These are phyloP conservation scores for Gerris buenoi DNA, from an alignment of 1,140 invertebrate species.

Conservation along the genomic window DNA sequence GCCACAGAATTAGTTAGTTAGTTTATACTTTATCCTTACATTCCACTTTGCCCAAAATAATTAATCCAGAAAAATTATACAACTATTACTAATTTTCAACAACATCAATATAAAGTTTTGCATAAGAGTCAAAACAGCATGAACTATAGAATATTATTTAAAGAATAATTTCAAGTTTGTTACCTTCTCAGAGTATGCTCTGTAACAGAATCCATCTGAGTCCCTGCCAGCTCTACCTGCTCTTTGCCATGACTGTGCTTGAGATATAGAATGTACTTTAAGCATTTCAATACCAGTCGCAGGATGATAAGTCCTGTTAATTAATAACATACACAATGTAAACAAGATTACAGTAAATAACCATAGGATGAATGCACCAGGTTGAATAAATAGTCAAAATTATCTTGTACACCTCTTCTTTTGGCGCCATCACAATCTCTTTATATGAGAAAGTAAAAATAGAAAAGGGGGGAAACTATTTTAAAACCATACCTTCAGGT, in stretches of 20 bases:
- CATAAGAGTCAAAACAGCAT: neutral
- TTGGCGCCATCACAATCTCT: too few species aligned
- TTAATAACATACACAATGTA: too few species aligned
- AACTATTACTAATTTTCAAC: neutral
- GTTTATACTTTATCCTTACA: too few species aligned
- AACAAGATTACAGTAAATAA: too few species aligned
- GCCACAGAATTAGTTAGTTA: too few species aligned
- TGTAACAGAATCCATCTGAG: slow-evolving; percentile 64
- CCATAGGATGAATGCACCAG: too few species aligned
- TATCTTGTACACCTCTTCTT: too few species aligned
- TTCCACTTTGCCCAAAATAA: neutral
- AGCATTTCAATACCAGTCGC: slow-evolving; percentile 70
- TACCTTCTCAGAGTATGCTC: slow-evolving; percentile 51
- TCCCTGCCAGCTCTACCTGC: slow-evolving; percentile 80
- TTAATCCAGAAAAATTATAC: neutral
- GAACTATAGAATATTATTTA: neutral
- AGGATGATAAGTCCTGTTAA: slow-evolving; percentile 40
- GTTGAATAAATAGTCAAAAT: too few species aligned
- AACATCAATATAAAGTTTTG: neutral
- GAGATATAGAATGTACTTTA: slow-evolving; percentile 67
- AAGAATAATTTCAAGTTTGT: too few species aligned
- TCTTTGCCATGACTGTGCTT: slow-evolving; percentile 83
- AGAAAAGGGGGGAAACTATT: too few species aligned
- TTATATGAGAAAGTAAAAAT: too few species aligned
- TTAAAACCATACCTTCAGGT: too few species aligned